Evolutionary conservation across 2,113 vertebrate species (phyloP).

Genomic region (Formicarius rufipectus): DNA sequence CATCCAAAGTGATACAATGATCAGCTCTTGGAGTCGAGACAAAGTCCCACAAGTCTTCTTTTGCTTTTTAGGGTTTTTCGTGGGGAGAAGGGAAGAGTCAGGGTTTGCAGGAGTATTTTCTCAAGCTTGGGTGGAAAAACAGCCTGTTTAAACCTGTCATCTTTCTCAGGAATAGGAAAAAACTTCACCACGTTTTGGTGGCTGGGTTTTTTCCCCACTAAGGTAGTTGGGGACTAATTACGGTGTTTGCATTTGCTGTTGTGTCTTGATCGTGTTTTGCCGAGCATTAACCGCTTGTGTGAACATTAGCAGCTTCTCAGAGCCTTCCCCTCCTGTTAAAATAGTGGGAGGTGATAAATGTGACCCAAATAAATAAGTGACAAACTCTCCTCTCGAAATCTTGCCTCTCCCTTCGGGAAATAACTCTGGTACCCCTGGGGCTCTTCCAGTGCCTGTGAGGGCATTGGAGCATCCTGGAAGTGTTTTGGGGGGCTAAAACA

Average conservation of each 20-base stretch:
- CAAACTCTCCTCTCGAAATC: background rate
- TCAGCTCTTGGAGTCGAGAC: background rate
- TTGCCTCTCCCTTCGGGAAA: background rate
- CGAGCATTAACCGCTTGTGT: background rate
- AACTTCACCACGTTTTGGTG: background rate
- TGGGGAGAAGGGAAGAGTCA: background rate
- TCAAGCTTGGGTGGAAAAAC: background rate
- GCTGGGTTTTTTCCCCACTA: background rate
- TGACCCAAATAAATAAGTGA: background rate
- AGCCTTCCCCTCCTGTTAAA: background rate
- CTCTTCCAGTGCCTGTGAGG: accelerated
- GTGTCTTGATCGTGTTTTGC: background rate
- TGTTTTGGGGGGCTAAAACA: accelerated
- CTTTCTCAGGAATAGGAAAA: background rate
- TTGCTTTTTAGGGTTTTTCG: background rate
- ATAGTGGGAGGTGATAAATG: background rate
- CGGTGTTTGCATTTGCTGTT: background rate
- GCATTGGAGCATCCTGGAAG: background rate
- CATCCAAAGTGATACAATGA: background rate
- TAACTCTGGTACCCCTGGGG: background rate
- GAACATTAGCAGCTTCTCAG: background rate
- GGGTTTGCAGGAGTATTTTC: background rate
- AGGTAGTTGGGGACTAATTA: background rate
- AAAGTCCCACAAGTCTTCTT: background rate
- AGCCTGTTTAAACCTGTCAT: background rate